Conservation (phyloP, 1,140 invertebrate genomes). For the Palaemon carinicauda region DNA sequence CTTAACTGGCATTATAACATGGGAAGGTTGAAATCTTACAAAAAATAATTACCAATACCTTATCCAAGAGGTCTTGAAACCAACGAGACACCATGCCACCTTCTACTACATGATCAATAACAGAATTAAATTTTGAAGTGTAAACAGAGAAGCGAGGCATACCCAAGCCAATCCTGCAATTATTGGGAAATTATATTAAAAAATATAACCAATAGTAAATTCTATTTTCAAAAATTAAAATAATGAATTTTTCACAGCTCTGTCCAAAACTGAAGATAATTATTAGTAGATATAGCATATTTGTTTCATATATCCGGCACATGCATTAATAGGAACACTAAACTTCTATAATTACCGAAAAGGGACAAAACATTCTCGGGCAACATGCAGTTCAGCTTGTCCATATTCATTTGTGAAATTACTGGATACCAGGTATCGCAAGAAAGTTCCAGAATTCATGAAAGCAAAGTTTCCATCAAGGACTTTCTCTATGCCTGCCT, state of each 20-base stretch:
- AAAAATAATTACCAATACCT: background rate
- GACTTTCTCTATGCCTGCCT: constrained; percentile 32
- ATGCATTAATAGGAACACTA: background rate
- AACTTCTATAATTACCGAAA: constrained; percentile 28
- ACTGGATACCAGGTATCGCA: constrained; percentile 54
- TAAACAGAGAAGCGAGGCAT: constrained; percentile 51
- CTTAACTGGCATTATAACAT: no score
- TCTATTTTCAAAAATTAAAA: no score
- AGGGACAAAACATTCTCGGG: constrained; percentile 55
- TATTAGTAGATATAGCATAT: no score
- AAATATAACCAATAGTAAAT: no score
- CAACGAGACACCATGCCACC: constrained; percentile 46
- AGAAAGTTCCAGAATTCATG: constrained; percentile 59
- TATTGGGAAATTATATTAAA: no score
- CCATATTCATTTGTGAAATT: constrained; percentile 54
- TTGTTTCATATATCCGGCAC: no score
- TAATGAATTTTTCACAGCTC: no score
- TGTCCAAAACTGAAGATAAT: no score
- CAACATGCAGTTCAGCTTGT: constrained; percentile 44
- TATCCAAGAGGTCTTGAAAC: constrained; percentile 40
- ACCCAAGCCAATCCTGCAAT: constrained; percentile 43
- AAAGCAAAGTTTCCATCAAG: constrained; percentile 54
- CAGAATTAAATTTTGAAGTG: constrained; percentile 35
- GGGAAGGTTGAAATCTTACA: no score
- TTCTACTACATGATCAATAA: constrained; percentile 45